Base-by-base conservation (phyloP, 2,797 vertebrate species). In the Myripristis jacobus region DNA sequence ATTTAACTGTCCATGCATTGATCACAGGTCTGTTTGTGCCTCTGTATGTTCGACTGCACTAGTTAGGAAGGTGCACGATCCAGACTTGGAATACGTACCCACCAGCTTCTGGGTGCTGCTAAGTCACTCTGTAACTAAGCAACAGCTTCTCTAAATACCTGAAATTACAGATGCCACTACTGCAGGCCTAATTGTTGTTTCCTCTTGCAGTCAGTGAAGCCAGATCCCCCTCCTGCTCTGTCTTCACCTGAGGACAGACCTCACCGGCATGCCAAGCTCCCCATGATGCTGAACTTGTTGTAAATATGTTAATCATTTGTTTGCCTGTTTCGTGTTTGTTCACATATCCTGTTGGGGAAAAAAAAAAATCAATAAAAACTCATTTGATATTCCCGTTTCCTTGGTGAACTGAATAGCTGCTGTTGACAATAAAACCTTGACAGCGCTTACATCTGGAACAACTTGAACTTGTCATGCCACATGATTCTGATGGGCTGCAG, bases 341-440 rank as follows among this genome's bases (percentile, higher is more conserved):
- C 21, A 36, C 16, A 2, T 83, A 47, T 43, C 15, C 72, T 41
- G 56, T 18, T 48, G 90, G 66, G 87, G 86, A 87, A 83, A 79
- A 29, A 93, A 13, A 41, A 41, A 41, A 16, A 79, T 95, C 83
- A 97, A 96, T 98, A 97, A 98, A 98, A 90, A 92, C 83, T 95
- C 93, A n/a, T 86, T 86, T 73, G 46, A 67, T 79, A 66, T 7
- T 18, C 3, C 4, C 51, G 60, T 53, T 27, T 27, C n/a, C 29
- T 13, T 34, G 8, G 18, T 51, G 48, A 22, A 46, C 18, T 19
- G 9, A 43, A 3, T 46, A 15, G 38, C 38, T 46, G 16, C 18
- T 47, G n/a, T 19, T 47, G n/a, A n/a, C n/a, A n/a, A 19, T 3
- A n/a, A 44, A 21, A 21, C 44, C 9, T 2, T 47, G 19, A 3